Conservation (phyloP, 2,113 vertebrate genomes). For the Drymodes brunneopygia region DNA sequence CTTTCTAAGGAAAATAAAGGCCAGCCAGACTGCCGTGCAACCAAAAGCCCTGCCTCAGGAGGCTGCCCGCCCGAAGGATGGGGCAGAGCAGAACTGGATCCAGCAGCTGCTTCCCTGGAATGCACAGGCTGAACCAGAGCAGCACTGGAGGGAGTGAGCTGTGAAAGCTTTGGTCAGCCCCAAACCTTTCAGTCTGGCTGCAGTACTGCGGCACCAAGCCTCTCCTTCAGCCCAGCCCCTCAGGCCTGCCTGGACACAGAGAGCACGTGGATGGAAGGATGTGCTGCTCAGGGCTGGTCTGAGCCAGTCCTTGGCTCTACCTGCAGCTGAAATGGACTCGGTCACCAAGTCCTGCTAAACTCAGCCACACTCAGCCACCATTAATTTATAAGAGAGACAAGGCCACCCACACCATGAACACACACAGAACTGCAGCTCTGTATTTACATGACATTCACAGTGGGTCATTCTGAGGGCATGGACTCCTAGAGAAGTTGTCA, state of each 20-base stretch:
- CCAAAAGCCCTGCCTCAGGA: not conserved
- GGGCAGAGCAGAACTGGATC: not conserved
- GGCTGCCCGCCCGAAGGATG: not conserved
- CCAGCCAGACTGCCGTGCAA: not conserved
- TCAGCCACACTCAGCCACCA: not conserved
- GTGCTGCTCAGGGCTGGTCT: not conserved
- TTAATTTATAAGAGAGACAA: not conserved
- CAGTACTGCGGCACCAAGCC: fast-evolving
- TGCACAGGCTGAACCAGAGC: not conserved
- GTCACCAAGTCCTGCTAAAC: not conserved
- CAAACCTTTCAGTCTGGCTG: fast-evolving
- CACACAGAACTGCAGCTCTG: not conserved
- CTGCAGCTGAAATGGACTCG: fast-evolving
- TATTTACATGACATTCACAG: fast-evolving
- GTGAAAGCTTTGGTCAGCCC: not conserved
- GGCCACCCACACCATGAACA: fast-evolving
- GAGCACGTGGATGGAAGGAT: not conserved
- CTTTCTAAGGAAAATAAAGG: conserved; percentile 5
- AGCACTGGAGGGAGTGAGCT: not conserved
- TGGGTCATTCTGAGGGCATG: not conserved
- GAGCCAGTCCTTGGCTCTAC: not conserved
- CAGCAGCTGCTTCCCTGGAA: fast-evolving
- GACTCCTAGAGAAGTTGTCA: not conserved
- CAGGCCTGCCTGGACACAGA: not conserved
- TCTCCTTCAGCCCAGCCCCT: not conserved